phyloP scores from a whole-genome alignment of 2,113 vertebrate genomes.

The Ceyx melanurus region DNA sequence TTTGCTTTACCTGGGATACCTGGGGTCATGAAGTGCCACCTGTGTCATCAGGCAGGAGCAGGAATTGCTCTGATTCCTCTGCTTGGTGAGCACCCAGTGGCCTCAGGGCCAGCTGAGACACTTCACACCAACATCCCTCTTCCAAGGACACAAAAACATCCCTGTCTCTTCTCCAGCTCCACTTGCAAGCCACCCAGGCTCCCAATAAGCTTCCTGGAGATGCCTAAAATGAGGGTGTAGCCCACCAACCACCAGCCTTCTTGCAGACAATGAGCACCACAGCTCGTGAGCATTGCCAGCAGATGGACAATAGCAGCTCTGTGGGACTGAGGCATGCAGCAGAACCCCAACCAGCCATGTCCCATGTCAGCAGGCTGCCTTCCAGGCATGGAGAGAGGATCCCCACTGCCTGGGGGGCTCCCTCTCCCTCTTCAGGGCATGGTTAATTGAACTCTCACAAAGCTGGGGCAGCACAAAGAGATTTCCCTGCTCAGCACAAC shows the following conservation, averaged over 20 bases:
- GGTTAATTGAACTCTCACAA: slow-evolving; percentile 33
- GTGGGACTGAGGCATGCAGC: background rate
- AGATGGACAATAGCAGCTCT: background rate
- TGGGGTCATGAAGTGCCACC: background rate
- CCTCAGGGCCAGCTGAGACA: background rate
- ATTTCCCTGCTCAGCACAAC: slow-evolving; percentile 24
- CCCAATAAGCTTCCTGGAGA: background rate
- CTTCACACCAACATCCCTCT: background rate
- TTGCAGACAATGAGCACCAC: rapidly evolving
- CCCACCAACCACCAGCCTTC: background rate
- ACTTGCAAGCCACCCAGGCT: background rate
- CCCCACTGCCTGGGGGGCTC: background rate
- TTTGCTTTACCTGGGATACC: background rate
- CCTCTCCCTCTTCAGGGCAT: background rate
- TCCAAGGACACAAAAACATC: background rate
- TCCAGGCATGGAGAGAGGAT: background rate
- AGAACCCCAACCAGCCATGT: background rate
- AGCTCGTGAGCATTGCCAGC: rapidly evolving
- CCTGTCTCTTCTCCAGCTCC: background rate
- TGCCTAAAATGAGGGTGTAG: background rate
- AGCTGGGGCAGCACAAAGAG: background rate
- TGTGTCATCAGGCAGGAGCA: background rate
- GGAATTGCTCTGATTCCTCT: background rate
- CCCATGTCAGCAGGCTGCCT: rapidly evolving
- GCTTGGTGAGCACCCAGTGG: background rate